A percentile compares a stretch with the other conserved stretches of the same genome.
Evolutionary conservation across 2,113 vertebrate genomes (phyloP).

Genomic region (Petromus typicus): DNA sequence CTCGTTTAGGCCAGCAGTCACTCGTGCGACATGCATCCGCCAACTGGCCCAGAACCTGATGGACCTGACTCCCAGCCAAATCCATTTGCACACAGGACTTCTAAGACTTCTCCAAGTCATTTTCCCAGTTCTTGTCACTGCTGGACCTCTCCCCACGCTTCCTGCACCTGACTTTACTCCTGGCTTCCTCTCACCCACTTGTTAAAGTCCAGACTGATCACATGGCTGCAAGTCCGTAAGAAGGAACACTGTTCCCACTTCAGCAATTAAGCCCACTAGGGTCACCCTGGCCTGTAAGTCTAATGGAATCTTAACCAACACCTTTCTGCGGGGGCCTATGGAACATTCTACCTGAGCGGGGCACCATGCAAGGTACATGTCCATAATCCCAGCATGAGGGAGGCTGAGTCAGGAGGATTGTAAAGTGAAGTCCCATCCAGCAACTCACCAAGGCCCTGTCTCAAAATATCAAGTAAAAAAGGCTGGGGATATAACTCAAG

Average conservation of each 20-base stretch:
- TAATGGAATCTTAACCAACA: neutral
- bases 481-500: neutral
- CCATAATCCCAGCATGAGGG: neutral
- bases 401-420: neutral
- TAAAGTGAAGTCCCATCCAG: neutral
- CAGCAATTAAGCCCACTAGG: neutral
- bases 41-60: neutral
- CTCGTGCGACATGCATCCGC: no score
- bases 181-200: neutral
- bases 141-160: neutral
- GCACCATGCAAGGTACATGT: neutral
- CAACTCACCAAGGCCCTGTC: neutral
- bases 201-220: neutral
- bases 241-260: neutral
- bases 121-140: neutral
- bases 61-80: neutral
- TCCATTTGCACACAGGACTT: neutral
- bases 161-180: neutral
- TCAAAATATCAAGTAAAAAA: neutral
- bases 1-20: neutral
- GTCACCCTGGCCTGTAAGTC: neutral
- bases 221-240: neutral
- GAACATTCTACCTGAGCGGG: neutral
- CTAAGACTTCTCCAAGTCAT: neutral
- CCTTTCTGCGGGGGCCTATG: neutral